These are phyloP conservation scores for Rhyacichthys aspro DNA, from an alignment of 2,797 vertebrate species.

Conservation along the genomic window DNA sequence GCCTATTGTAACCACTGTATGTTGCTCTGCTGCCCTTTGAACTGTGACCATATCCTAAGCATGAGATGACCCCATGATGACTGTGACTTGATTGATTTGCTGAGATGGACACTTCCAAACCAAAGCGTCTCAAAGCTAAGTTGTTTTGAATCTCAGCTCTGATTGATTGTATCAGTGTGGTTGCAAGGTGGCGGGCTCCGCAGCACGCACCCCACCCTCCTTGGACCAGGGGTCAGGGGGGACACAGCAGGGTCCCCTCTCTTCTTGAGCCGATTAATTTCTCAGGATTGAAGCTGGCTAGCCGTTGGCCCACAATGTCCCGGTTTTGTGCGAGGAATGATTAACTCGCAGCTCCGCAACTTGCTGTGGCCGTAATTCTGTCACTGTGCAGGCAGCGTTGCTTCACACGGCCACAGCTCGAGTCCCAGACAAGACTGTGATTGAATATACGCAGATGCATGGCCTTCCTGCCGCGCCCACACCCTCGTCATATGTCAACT, in stretches of 20 bases:
- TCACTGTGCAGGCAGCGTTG: constrained; percentile 16
- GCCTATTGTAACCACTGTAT: neutral
- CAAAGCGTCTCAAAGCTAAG: constrained; percentile 27
- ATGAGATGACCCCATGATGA: neutral
- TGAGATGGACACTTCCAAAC: neutral
- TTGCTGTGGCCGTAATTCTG: constrained; percentile 36
- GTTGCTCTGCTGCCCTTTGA: neutral
- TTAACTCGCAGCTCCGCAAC: constrained; percentile 44
- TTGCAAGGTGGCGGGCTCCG: constrained; percentile 54
- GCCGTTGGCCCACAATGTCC: constrained; percentile 43
- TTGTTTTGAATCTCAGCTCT: constrained; percentile 46
- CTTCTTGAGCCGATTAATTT: constrained; percentile 75
- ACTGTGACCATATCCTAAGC: neutral
- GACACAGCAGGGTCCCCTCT: constrained; percentile 53
- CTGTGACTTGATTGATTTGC: constrained; percentile 1
- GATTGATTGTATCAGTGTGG: constrained; percentile 37
- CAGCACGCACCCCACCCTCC: constrained; percentile 19
- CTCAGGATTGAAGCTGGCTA: constrained; percentile 58
- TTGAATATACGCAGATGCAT: constrained; percentile 61
- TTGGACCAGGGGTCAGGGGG: constrained; percentile 44
- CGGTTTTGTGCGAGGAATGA: constrained; percentile 36
- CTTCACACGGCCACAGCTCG: neutral
- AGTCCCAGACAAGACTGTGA: constrained; percentile 38
- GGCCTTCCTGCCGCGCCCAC: constrained; percentile 37
- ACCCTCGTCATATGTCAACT: constrained; percentile 69